Evolutionary conservation across 2,888 invertebrate genomes (phyloP).

Genomic region (Acrocyrtus sp.): DNA sequence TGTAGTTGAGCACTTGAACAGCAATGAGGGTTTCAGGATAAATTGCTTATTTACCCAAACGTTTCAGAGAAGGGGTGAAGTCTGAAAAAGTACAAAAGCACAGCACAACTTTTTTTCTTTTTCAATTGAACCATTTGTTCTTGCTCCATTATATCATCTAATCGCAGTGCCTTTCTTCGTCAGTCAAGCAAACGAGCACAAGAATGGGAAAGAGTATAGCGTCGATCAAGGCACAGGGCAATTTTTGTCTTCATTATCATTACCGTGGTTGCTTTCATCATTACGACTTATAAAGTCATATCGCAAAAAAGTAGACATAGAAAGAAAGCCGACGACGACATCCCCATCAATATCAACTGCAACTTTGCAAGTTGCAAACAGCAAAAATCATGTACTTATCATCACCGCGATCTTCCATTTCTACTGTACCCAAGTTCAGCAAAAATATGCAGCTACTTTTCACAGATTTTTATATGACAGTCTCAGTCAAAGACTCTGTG

Average conservation of each 20-base stretch:
- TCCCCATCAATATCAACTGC: background rate
- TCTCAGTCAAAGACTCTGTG: background rate
- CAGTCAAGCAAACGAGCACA: too few species aligned
- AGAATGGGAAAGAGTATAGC: background rate
- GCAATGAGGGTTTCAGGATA: background rate
- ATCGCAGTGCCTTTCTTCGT: conserved; percentile 11
- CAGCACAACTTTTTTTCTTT: too few species aligned
- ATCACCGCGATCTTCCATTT: too few species aligned
- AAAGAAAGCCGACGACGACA: background rate
- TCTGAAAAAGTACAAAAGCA: too few species aligned
- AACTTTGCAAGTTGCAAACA: background rate
- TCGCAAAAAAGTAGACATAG: background rate
- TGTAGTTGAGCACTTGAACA: too few species aligned
- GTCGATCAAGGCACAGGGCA: background rate
- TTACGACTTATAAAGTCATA: conserved; percentile 1
- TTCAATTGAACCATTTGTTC: conserved; percentile 12
- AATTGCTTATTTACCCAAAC: background rate
- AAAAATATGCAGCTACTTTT: too few species aligned
- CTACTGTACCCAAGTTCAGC: too few species aligned
- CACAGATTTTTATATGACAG: background rate
- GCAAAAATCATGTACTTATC: too few species aligned
- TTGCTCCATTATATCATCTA: conserved; percentile 18
- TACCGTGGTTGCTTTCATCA: conserved; percentile 14
- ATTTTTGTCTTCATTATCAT: background rate
- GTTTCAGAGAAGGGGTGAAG: background rate